Base-by-base conservation (phyloP, 2,113 vertebrate genomes). In the Tragelaphus strepsiceros region DNA sequence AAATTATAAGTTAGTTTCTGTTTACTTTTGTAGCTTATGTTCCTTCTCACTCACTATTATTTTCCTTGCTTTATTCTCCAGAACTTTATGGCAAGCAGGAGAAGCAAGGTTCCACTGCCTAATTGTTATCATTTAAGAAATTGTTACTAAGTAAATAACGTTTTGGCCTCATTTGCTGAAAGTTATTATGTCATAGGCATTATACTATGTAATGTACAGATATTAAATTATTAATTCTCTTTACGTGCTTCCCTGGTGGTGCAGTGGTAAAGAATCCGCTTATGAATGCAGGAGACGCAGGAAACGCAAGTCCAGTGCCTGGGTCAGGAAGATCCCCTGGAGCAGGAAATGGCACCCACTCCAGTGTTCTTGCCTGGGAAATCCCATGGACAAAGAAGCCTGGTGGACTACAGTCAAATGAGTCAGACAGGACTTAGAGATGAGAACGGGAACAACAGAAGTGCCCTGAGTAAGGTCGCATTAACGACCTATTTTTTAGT, bases 381-480 rank as follows among this genome's bases (percentile, higher is more conserved):
- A n/a, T n/a, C 64, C 64, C 64, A 0, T 1, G 62, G 16, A 67
- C 32, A 35, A 10, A 10, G 64, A 19, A 19, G 64, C 32, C 32
- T 19, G 32, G 15, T 0, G 16, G 32, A 16, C 62, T 19, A 0
- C 2, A 4, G 32, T 1, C 26, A 9, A 4, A 19, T 4, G 64
- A 67, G 32, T 35, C 32, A 67, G 64, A 67, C 64, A 21, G 64
- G 64, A 19, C 64, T n/a, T 10, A 4, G 8, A 19, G 32, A 35
- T 0, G 43, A 43, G 43, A 32, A 1, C 64, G 10, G 32, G 32
- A 4, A 1, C 32, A 10, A 4, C 64, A 19, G 2, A 1, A 35
- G 53, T 17, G 53, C 8, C 22, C 0, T 35, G 53, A 67, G 17
- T 3, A 88, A 46, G 22, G 3, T 30, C 39, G 15, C 43, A 30